Conservation (phyloP, 1,140 invertebrate species). For the Steinernema khuongi region DNA sequence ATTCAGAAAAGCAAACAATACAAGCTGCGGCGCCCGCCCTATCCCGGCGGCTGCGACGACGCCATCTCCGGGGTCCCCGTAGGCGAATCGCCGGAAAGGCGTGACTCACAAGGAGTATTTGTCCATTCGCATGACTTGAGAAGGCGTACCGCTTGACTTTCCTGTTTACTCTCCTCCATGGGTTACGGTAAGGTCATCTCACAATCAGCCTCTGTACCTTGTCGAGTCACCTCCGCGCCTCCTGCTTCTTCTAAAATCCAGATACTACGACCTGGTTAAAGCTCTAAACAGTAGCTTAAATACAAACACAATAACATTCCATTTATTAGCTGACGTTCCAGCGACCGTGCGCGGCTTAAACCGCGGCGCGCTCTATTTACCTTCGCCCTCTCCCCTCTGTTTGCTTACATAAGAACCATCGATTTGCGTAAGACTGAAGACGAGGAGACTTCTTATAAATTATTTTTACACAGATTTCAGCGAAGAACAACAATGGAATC, state of each 20-base stretch:
- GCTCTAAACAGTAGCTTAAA: neutral
- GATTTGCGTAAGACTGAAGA: too few species aligned
- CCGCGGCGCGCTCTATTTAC: neutral
- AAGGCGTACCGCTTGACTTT: neutral
- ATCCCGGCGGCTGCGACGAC: neutral
- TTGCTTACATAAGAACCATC: slow-evolving; percentile 14
- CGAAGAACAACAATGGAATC: neutral
- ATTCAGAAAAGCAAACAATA: slow-evolving; percentile 17
- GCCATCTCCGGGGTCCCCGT: neutral
- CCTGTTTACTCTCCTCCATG: too few species aligned
- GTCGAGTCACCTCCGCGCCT: neutral
- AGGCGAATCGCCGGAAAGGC: neutral
- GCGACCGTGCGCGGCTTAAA: neutral
- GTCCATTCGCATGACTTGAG: too few species aligned
- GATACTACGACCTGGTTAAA: neutral
- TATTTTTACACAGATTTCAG: neutral
- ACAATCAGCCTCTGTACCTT: neutral
- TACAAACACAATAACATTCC: slow-evolving; percentile 7
- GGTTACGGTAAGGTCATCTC: neutral
- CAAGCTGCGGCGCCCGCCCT: neutral
- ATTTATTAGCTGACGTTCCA: neutral
- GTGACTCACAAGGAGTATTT: too few species aligned
- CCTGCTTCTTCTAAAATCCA: too few species aligned
- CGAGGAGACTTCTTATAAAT: neutral
- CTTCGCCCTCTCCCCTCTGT: neutral